Evolutionary conservation across 2,113 vertebrate genomes (phyloP).

Genomic region (rabbit (Oryctolagus cuniculus)): DNA sequence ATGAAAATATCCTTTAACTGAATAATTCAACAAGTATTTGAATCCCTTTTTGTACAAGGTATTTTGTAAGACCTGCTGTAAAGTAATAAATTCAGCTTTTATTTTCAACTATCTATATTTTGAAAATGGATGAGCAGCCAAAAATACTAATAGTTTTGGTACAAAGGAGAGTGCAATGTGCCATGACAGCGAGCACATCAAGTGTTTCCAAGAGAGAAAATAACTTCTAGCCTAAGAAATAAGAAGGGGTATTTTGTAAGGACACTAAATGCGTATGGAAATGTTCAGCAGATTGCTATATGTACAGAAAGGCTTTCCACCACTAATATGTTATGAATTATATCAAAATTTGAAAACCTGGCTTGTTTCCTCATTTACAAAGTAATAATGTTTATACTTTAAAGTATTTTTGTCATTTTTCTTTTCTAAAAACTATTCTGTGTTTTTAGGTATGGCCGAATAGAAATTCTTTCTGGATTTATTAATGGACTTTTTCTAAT

Average conservation of each 20-base stretch:
- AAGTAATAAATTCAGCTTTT: conserved; percentile 42
- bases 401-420: conserved; percentile 53
- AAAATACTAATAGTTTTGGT: conserved; percentile 50
- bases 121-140: conserved; percentile 44
- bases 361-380: conserved; percentile 25
- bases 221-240: conserved; percentile 48
- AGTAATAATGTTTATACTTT: conserved; percentile 52
- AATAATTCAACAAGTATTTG: conserved; percentile 31
- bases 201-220: conserved; percentile 15
- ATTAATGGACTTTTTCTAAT: conserved; percentile 99
- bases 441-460: conserved; percentile 94
- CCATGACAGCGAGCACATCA: background rate
- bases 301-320: background rate
- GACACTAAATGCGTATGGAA: conserved; percentile 10
- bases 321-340: conserved; percentile 21
- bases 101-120: conserved; percentile 53
- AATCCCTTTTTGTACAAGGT: background rate
- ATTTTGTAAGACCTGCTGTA: conserved; percentile 55
- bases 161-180: background rate
- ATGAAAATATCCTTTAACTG: conserved; percentile 13
- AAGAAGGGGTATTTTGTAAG: conserved; percentile 39
- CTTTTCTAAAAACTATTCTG: conserved; percentile 68
- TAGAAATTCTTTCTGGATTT: conserved; percentile 99
- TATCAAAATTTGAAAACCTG: conserved; percentile 56
- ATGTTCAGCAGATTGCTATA: background rate